Evolutionary conservation across 35 echinoderm and acorn worm genomes (phyloP).

Genomic region (Patiria miniata): DNA sequence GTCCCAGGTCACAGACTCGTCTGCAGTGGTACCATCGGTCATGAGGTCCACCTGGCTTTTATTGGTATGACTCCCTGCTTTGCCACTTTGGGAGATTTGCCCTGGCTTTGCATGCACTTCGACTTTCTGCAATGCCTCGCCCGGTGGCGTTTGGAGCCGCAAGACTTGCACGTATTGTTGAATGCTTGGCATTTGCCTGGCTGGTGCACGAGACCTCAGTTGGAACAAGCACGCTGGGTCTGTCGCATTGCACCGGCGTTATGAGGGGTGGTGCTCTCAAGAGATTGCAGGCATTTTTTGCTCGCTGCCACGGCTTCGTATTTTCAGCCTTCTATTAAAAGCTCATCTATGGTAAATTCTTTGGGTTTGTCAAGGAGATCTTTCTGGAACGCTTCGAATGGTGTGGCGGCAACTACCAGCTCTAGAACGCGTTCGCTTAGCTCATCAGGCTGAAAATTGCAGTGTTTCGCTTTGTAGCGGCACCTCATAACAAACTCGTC

Average conservation of each 20-base stretch:
- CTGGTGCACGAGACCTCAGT: background rate
- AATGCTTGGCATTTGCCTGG: slow-evolving; percentile 16
- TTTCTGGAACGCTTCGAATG: slow-evolving; percentile 47
- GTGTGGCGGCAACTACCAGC: slow-evolving; percentile 56
- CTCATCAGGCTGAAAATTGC: slow-evolving; percentile 44
- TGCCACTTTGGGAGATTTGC: background rate
- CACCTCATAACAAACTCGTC: slow-evolving; percentile 62
- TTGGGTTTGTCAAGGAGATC: slow-evolving; percentile 50
- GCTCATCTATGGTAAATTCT: slow-evolving; percentile 22
- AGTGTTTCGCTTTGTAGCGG: slow-evolving; percentile 30
- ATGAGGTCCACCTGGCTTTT: background rate
- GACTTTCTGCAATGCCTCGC: background rate
- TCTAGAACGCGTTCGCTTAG: slow-evolving; percentile 39
- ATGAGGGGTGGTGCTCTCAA: background rate
- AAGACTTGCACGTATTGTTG: slow-evolving; percentile 10
- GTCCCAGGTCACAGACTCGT: background rate
- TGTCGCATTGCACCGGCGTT: background rate
- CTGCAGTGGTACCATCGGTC: background rate
- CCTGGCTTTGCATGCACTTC: background rate
- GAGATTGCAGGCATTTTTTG: slow-evolving; percentile 5
- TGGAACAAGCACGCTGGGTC: background rate
- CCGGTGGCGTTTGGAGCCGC: slow-evolving; percentile 15
- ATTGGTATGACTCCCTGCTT: background rate
- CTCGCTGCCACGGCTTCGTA: slow-evolving; percentile 53
- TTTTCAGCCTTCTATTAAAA: slow-evolving; percentile 50